These are phyloP conservation scores for Xylophagus ater DNA, from an alignment of 2,888 invertebrate genomes.

Conservation along the genomic window DNA sequence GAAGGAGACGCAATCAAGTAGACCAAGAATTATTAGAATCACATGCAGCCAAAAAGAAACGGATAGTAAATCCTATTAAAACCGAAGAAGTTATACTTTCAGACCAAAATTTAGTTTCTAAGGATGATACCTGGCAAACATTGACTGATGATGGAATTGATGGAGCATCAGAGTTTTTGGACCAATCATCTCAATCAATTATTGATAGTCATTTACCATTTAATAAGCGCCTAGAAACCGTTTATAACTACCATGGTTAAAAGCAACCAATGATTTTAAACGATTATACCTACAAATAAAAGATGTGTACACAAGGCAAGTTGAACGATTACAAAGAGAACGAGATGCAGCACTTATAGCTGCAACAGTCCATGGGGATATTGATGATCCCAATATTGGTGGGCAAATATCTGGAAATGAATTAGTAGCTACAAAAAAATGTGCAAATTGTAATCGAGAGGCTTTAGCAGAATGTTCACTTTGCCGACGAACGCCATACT, in stretches of 20 bases:
- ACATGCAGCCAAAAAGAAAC: conserved; percentile 22
- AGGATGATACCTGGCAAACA: conserved; percentile 56
- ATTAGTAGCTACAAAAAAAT: conserved; percentile 67
- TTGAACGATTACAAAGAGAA: conserved; percentile 52
- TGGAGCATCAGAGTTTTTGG: conserved; percentile 44
- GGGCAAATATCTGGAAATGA: conserved; percentile 40
- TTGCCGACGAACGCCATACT: conserved; percentile 76
- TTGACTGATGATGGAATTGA: conserved; percentile 58
- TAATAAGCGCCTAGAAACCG: conserved; percentile 58
- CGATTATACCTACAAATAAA: conserved; percentile 64
- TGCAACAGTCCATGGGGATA: conserved; percentile 55
- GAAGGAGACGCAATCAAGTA: conserved; percentile 56
- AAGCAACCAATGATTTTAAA: conserved; percentile 58
- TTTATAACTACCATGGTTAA: conserved; percentile 55
- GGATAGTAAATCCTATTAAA: conserved; percentile 25
- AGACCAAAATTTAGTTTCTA: conserved; percentile 40
- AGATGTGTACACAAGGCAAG: conserved; percentile 51
- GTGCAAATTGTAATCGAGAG: conserved; percentile 81
- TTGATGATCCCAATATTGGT: conserved; percentile 43
- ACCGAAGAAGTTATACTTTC: conserved; percentile 41
- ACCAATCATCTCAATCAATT: conserved; percentile 23
- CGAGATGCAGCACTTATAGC: conserved; percentile 55
- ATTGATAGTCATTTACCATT: conserved; percentile 35
- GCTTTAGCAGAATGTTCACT: conserved; percentile 79
- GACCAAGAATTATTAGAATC: conserved; percentile 29